Evolutionary conservation across 2,113 vertebrate species (phyloP), one percentile per base, ranked within the genome.

Genomic region (Psettodes erumei): DNA sequence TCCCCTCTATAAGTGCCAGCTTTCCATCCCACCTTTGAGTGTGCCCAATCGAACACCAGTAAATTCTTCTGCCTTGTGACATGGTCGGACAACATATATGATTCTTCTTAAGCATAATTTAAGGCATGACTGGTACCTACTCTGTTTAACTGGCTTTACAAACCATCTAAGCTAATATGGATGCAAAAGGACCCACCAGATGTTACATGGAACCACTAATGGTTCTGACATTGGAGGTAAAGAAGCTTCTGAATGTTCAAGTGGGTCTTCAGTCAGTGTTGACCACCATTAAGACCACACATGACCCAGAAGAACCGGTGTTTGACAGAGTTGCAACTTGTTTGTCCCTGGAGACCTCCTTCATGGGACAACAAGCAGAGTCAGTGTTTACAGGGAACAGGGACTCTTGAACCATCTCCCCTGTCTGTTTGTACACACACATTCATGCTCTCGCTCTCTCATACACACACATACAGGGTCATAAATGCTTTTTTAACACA

Each of bases 401-500:
- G 4, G 28, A 55, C 53, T 21, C 27, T 73, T 27, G 5, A 48
- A 56, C 60, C 15, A n/a, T 75, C 42, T 77, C 55, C n/a, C 50
- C 27, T 70, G 42, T 62, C 1, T 75, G 15, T 59, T 19, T n/a
- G n/a, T n/a, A 30, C 15, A 18, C 6, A 30, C 27, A 54, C 4
- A 58, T 3, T n/a, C 30, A 58, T 19, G 35, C 53, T 18, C n/a
- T 18, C 42, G 12, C 43, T 19, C 18, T 18, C 47, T 40, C 65
- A 63, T 40, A 61, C 64, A 43, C 27, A 51, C 16, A 79, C 30
- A 33, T n/a, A 25, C 60, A 42, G 40, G 33, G 65, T 77, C 65
- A 51, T 82, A 84, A 83, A 84, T 77, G 19, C 30, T 71, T 69
- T 45, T 71, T 76, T 71, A 55, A 61, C 16, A 82, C 81, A 78